A percentile compares a stretch with the other conserved stretches of the same genome.
Evolutionary conservation across 2,797 vertebrate genomes (phyloP).

Genomic region (Squalus acanthias): DNA sequence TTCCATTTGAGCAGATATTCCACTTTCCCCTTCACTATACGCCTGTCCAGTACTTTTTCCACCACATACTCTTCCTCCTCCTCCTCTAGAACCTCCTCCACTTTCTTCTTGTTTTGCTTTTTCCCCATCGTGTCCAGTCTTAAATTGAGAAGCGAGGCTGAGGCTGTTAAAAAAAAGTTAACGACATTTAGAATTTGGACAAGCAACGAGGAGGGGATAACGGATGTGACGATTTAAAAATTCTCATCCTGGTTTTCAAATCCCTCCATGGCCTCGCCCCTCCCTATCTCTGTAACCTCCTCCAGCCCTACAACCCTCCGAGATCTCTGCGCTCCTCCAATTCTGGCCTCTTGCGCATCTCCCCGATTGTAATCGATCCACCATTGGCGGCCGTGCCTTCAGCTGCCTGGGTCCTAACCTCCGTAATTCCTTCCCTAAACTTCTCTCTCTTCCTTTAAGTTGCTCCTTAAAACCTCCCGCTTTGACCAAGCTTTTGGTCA

Average conservation of each 20-base stretch:
- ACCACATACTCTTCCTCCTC: slow-evolving; percentile 97
- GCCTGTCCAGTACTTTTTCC: slow-evolving; percentile 88
- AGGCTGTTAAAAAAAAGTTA: slow-evolving; percentile 39
- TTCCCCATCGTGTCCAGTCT: slow-evolving; percentile 75
- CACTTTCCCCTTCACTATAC: slow-evolving; percentile 89
- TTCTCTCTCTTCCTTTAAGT: background rate
- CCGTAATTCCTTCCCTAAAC: background rate
- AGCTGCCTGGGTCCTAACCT: background rate
- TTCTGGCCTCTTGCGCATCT: background rate
- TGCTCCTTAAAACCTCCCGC: background rate
- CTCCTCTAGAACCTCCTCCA: slow-evolving; percentile 83
- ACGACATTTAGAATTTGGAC: background rate
- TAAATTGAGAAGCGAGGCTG: slow-evolving; percentile 58
- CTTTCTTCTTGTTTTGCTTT: slow-evolving; percentile 91
- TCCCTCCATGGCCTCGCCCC: background rate
- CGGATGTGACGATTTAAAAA: background rate
- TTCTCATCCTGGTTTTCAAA: background rate
- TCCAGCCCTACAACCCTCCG: background rate
- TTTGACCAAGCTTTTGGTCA: too few relatives aligned
- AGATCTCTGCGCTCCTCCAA: background rate
- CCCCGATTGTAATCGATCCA: background rate
- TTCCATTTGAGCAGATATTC: slow-evolving; percentile 99
- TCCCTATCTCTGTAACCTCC: background rate
- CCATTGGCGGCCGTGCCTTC: background rate
- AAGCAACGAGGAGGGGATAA: background rate